Conservation (phyloP, 2,113 vertebrate genomes). For the Illadopsis cleaveri region DNA sequence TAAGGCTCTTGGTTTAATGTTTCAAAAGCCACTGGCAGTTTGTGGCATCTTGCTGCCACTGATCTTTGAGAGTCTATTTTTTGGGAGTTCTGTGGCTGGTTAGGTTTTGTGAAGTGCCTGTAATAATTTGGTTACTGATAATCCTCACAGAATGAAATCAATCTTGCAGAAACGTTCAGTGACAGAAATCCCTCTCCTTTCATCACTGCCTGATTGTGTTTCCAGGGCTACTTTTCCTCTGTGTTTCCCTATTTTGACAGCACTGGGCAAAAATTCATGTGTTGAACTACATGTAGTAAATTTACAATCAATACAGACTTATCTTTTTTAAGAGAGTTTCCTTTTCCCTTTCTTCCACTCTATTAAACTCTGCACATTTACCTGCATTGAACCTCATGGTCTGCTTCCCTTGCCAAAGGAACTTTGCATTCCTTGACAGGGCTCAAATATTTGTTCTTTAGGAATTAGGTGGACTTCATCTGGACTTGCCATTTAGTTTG, state of each 20-base stretch:
- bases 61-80: not conserved
- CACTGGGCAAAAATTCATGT: not conserved
- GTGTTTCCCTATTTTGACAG: not conserved
- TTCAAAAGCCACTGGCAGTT: not conserved
- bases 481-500: constrained; percentile 3
- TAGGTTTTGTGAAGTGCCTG: not conserved
- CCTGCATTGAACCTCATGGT: not conserved
- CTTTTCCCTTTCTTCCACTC: not conserved
- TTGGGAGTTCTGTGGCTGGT: not conserved
- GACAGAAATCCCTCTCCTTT: not conserved
- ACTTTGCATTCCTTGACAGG: not conserved
- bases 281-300: not conserved
- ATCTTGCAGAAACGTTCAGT: fast-evolving
- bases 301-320: not conserved
- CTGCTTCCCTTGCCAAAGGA: not conserved
- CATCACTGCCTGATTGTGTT: not conserved
- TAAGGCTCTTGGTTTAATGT: not conserved
- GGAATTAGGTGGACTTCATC: not conserved
- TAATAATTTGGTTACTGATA: not conserved
- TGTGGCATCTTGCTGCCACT: not conserved
- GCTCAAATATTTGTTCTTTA: constrained; percentile 38
- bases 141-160: not conserved
- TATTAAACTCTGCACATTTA: not conserved
- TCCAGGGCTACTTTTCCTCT: not conserved
- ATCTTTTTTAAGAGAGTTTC: not conserved